phyloP scores from a whole-genome alignment of 2,113 vertebrate species.

The Rutilus rutilus region DNA sequence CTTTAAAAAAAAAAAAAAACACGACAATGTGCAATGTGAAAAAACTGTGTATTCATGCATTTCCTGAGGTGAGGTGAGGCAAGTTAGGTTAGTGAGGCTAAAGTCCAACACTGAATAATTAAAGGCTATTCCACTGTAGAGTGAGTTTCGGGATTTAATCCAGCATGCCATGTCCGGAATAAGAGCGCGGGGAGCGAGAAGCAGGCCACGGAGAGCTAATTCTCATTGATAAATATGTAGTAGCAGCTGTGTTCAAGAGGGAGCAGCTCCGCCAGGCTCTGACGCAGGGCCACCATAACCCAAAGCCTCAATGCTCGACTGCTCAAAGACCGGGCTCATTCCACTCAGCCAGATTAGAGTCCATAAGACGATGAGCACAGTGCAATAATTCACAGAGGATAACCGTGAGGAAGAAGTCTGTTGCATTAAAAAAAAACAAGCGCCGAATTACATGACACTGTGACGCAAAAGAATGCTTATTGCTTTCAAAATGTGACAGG shows the following conservation, averaged over 20 bases:
- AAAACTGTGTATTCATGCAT: not conserved
- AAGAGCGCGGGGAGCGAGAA: not conserved
- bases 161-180: conserved; percentile 2
- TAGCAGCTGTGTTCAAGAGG: conserved; percentile 28
- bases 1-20: not conserved
- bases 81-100: not conserved
- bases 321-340: conserved; percentile 7
- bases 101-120: not conserved
- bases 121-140: conserved; percentile 6
- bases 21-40: too few relatives aligned
- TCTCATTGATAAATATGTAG: conserved; percentile 47
- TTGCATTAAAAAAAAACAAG: not conserved
- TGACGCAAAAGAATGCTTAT: not conserved
- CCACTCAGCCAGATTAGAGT: conserved; percentile 12
- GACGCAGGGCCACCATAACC: not conserved
- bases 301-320: not conserved
- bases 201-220: conserved; percentile 8
- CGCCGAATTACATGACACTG: not conserved
- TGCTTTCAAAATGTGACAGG: conserved; percentile 4
- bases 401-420: not conserved
- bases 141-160: not conserved
- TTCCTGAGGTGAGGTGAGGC: not conserved
- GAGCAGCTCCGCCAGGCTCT: not conserved
- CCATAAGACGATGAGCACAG: not conserved
- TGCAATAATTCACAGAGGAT: not conserved